Percentiles rank a stretch among this genome's conserved stretches.
Conservation (phyloP, 2,113 vertebrate genomes). For the Saguinus imperator region DNA sequence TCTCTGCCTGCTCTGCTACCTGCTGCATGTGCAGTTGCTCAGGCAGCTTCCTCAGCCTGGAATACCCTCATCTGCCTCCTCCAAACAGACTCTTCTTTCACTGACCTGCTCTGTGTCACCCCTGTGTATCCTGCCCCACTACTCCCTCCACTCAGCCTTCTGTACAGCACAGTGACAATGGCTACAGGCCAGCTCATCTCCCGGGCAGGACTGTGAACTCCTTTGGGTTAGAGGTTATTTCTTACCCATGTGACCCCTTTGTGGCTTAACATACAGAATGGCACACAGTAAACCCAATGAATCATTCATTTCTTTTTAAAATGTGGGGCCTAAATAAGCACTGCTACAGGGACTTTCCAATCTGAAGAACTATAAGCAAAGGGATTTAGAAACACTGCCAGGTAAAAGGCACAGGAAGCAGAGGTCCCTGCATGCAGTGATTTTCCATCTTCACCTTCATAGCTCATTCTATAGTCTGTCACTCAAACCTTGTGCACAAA, state of each 20-base stretch:
- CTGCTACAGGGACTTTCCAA: not conserved
- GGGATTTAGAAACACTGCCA: not conserved
- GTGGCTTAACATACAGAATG: rapidly evolving
- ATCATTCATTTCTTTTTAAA: not conserved
- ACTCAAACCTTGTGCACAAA: not conserved
- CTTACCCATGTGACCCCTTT: not conserved
- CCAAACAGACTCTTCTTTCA: not conserved
- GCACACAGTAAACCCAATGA: not conserved
- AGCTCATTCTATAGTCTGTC: not conserved
- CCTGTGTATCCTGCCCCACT: rapidly evolving
- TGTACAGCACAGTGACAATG: rapidly evolving
- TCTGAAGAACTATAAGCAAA: not conserved
- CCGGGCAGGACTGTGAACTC: not conserved
- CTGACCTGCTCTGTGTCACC: rapidly evolving
- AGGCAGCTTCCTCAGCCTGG: not conserved
- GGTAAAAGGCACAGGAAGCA: not conserved
- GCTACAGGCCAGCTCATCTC: not conserved
- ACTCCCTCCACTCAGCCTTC: not conserved
- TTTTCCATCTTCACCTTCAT: rapidly evolving
- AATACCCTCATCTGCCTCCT: rapidly evolving
- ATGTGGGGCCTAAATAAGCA: not conserved
- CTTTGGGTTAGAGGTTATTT: too few relatives aligned
- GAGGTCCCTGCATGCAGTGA: not conserved
- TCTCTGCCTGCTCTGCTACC: not conserved
- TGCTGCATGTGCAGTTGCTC: too few relatives aligned